Evolutionary conservation across 2,797 vertebrate species (phyloP).

Genomic region (Cheirogaleus major): DNA sequence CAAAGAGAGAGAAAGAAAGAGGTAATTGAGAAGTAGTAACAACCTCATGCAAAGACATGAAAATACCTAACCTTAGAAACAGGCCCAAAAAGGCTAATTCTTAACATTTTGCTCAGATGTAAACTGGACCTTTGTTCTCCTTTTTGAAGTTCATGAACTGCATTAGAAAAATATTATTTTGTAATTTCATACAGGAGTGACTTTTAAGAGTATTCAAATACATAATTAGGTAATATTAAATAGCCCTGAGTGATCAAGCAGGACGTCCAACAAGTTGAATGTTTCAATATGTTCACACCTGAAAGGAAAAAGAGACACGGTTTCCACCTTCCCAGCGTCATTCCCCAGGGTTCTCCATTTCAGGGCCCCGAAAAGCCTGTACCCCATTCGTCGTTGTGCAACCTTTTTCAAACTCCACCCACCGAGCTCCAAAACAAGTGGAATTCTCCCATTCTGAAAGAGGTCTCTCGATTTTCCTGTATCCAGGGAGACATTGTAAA

Average conservation of each 20-base stretch:
- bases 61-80: constrained; percentile 47
- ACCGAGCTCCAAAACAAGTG: constrained; percentile 73
- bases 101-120: constrained; percentile 40
- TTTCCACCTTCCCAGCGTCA: constrained; percentile 36
- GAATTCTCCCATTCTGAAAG: constrained; percentile 67
- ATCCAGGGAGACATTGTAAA: constrained; percentile 60
- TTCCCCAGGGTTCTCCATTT: neutral
- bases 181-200: constrained; percentile 49
- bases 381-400: constrained; percentile 69
- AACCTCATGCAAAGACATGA: neutral
- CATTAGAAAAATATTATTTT: constrained; percentile 68
- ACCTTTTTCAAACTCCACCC: constrained; percentile 73
- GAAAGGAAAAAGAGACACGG: neutral
- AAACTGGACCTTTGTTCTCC: constrained; percentile 66
- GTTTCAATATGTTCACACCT: constrained; percentile 30
- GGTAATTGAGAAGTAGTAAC: constrained; percentile 58
- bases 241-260: constrained; percentile 30
- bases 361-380: constrained; percentile 46
- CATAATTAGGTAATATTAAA: constrained; percentile 60
- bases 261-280: constrained; percentile 24
- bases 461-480: constrained; percentile 65
- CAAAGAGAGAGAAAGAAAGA: constrained; percentile 41
- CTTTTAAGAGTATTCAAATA: constrained; percentile 46
- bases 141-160: constrained; percentile 49
- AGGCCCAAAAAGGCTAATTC: constrained; percentile 45